phyloP scores from a whole-genome alignment of 1,140 invertebrate species.

The Lasioglossum baleicum region DNA sequence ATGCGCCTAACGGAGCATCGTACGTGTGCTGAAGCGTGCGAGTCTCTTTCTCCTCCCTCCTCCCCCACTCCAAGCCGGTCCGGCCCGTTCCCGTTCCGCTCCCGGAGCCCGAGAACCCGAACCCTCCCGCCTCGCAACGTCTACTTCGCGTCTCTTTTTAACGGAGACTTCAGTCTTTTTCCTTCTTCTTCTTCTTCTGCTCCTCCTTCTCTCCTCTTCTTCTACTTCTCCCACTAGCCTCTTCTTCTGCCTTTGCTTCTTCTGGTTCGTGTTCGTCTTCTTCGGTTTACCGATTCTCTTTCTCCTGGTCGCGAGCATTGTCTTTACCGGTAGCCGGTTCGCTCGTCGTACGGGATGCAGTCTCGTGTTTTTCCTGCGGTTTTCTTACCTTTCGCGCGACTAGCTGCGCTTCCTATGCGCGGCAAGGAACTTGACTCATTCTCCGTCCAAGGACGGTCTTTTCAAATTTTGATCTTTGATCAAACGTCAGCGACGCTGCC shows the following conservation, averaged over 20 bases:
- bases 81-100: too few relatives aligned
- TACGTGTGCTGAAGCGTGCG: constrained; percentile 42
- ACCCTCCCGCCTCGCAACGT: background rate
- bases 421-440: background rate
- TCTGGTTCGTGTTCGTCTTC: background rate
- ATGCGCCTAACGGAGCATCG: constrained; percentile 63
- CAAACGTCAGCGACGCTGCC: too few relatives aligned
- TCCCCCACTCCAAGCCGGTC: too few relatives aligned
- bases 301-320: constrained; percentile 5
- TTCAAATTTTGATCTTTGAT: too few relatives aligned
- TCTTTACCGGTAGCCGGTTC: constrained; percentile 23
- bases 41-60: constrained; percentile 12
- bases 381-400: background rate
- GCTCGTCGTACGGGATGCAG: background rate
- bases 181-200: background rate
- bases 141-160: constrained; percentile 18
- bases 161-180: constrained; percentile 24
- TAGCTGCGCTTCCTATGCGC: background rate
- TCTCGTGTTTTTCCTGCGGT: constrained; percentile 4
- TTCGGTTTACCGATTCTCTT: constrained; percentile 7
- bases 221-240: too few relatives aligned
- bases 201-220: too few relatives aligned
- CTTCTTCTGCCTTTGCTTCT: background rate
- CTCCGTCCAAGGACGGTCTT: background rate
- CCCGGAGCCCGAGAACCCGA: background rate